Evolutionary conservation across 2,797 vertebrate species (phyloP).

Genomic region (Hipposideros larvatus): DNA sequence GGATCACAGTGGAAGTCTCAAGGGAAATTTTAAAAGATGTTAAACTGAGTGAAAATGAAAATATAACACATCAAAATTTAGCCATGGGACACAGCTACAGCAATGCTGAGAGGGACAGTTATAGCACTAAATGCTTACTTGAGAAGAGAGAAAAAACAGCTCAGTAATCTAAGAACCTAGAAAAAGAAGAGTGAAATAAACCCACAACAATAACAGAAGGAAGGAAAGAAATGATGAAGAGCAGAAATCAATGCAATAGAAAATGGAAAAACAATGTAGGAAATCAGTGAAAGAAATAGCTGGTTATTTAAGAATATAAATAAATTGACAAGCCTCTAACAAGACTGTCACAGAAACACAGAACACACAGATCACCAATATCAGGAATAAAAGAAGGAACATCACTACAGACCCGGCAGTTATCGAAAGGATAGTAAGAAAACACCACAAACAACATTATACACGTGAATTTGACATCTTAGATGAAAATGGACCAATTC

Average conservation of each 20-base stretch:
- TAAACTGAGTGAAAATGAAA: background rate
- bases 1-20: background rate
- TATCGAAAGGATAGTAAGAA: fast-evolving
- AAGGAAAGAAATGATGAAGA: background rate
- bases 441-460: fast-evolving
- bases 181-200: background rate
- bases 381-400: background rate
- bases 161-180: background rate
- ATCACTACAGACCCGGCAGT: background rate
- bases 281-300: background rate
- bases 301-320: background rate
- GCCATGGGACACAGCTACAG: background rate
- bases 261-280: background rate
- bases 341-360: background rate
- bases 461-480: background rate
- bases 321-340: background rate
- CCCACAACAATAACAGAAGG: background rate
- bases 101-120: background rate
- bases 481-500: background rate
- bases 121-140: background rate
- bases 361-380: background rate
- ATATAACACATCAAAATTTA: background rate
- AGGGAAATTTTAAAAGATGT: background rate
- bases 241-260: background rate
- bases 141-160: background rate